Evolutionary conservation across 1,140 invertebrate genomes (phyloP).

Genomic region (Macrobrachium rosenbergii): DNA sequence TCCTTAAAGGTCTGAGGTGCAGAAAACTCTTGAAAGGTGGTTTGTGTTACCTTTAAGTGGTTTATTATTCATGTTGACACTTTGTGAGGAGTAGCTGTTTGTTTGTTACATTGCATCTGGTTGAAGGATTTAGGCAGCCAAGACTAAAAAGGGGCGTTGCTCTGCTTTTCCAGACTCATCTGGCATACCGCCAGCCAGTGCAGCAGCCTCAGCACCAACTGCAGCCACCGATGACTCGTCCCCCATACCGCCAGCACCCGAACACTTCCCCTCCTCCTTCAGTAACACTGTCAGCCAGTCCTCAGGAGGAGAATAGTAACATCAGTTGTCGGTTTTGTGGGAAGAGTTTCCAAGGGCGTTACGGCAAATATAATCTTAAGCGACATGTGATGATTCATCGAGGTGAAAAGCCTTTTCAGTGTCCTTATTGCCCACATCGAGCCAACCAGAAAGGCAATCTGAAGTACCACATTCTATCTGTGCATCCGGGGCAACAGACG

Average conservation of each 20-base stretch:
- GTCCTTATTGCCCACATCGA: slow-evolving; percentile 70
- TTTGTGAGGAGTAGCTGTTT: no score
- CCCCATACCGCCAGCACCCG: slow-evolving; percentile 15
- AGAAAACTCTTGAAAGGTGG: no score
- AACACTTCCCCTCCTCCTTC: slow-evolving; percentile 1
- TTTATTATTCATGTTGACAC: no score
- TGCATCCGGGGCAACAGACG: slow-evolving; percentile 30
- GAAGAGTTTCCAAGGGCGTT: slow-evolving; percentile 54
- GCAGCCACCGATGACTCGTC: not conserved
- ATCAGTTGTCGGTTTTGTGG: slow-evolving; percentile 58
- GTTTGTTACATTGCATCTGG: not conserved
- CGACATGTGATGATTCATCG: slow-evolving; percentile 65
- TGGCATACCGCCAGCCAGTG: slow-evolving; percentile 76
- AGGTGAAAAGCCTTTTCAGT: slow-evolving; percentile 67
- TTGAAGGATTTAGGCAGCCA: slow-evolving; percentile 8
- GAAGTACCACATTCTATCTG: slow-evolving; percentile 64
- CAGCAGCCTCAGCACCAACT: slow-evolving; percentile 40
- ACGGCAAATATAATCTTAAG: slow-evolving; percentile 68
- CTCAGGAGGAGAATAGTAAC: slow-evolving; percentile 31
- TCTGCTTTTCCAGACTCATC: slow-evolving; percentile 80
- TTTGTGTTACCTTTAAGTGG: no score
- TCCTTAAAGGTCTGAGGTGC: no score
- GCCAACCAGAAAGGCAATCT: slow-evolving; percentile 67
- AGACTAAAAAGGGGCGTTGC: slow-evolving; percentile 56
- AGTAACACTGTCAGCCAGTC: not conserved